Conservation (phyloP, 2,113 vertebrate genomes). For the Anser cygnoides region DNA sequence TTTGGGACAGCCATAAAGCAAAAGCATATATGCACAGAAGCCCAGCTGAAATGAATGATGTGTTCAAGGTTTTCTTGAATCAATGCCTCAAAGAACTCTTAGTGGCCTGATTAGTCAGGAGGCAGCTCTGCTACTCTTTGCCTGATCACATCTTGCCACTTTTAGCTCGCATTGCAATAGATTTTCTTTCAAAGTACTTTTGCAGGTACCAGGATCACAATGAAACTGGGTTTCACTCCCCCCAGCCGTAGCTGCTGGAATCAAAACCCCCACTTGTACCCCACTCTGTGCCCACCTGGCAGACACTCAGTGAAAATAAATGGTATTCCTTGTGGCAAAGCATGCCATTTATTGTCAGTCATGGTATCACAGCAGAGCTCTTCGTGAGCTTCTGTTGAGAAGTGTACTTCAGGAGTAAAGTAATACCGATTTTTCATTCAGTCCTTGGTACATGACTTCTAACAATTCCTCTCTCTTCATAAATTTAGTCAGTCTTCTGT, state of each 20-base stretch:
- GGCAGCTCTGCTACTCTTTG: not conserved
- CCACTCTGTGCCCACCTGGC: too few species aligned
- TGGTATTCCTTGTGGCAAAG: rapidly evolving
- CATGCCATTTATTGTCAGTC: not conserved
- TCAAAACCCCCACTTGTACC: not conserved
- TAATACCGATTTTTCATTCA: not conserved
- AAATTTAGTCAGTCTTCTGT: not conserved
- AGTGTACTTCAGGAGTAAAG: not conserved
- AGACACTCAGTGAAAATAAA: not conserved
- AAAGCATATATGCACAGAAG: rapidly evolving
- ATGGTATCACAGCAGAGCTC: rapidly evolving
- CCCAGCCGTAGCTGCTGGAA: not conserved
- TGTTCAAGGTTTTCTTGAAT: not conserved
- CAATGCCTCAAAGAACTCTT: not conserved
- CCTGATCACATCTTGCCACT: not conserved
- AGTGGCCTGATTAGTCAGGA: not conserved
- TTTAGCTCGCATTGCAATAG: not conserved
- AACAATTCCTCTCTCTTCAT: not conserved
- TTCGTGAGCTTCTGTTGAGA: not conserved
- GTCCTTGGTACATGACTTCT: not conserved
- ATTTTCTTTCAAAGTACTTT: not conserved
- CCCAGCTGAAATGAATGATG: not conserved
- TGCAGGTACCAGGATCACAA: not conserved
- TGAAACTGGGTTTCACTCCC: not conserved
- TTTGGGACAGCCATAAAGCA: not conserved